Conservation (phyloP, 2,797 vertebrate genomes). For the Tolypeutes matacus region DNA sequence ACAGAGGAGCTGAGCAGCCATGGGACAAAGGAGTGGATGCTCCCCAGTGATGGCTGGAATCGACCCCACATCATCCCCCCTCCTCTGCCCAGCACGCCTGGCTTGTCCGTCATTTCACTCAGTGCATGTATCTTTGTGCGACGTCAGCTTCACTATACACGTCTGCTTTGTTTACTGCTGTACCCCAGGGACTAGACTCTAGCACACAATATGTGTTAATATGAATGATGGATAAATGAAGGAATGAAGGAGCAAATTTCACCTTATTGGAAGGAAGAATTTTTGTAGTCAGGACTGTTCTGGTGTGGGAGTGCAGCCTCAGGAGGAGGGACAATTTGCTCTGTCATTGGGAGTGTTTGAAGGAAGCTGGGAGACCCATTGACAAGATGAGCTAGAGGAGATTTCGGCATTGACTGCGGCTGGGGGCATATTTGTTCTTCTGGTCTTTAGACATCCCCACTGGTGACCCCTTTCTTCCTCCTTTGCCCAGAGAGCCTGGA, state of each 20-base stretch:
- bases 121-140: not conserved
- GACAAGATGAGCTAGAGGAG: not conserved
- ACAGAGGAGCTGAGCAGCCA: not conserved
- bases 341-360: not conserved
- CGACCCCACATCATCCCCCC: not conserved
- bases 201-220: accelerated
- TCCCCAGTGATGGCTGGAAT: not conserved
- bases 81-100: no score
- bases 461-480: not conserved
- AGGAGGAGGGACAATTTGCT: not conserved
- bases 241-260: not conserved
- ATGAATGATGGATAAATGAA: not conserved
- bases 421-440: not conserved
- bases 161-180: not conserved
- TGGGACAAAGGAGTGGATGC: accelerated
- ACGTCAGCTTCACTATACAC: not conserved
- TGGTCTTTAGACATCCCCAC: not conserved
- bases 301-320: not conserved
- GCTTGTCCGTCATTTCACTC: not conserved
- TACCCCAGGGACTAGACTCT: not conserved
- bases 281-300: not conserved
- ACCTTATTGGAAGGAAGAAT: not conserved
- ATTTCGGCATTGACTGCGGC: no score
- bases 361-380: not conserved
- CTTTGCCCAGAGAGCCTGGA: not conserved